Evolutionary conservation across 2,797 vertebrate species (phyloP).

Genomic region (Neopelma chrysocephalum): DNA sequence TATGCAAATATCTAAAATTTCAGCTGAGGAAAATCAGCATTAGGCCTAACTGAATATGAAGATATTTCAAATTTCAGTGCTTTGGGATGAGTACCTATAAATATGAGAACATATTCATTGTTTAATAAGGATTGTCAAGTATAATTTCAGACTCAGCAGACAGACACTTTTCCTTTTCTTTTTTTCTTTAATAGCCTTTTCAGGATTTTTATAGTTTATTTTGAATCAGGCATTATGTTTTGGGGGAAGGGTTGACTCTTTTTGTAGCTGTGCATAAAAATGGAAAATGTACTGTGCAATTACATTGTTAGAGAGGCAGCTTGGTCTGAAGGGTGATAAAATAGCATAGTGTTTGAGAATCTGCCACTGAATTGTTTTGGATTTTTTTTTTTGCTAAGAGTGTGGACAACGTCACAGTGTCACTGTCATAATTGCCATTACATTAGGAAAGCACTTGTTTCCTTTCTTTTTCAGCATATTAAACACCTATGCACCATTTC

Average conservation of each 20-base stretch:
- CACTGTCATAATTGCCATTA: neutral
- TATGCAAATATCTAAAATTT: neutral
- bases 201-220: neutral
- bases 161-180: neutral
- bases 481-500: neutral
- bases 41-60: neutral
- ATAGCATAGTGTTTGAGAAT: neutral
- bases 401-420: neutral
- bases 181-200: neutral
- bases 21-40: neutral
- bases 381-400: neutral
- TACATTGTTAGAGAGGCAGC: neutral
- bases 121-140: neutral
- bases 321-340: neutral
- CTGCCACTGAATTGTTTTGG: neutral
- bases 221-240: neutral
- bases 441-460: neutral
- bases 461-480: neutral
- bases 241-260: accelerated
- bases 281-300: accelerated
- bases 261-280: neutral
- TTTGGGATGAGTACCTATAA: neutral
- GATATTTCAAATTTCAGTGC: neutral
- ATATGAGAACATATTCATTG: neutral
- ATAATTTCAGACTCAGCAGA: neutral